Evolutionary conservation across 2,797 vertebrate species (phyloP), one percentile per base, ranked within the genome.

Genomic region (Pteronotus mesoamericanus): DNA sequence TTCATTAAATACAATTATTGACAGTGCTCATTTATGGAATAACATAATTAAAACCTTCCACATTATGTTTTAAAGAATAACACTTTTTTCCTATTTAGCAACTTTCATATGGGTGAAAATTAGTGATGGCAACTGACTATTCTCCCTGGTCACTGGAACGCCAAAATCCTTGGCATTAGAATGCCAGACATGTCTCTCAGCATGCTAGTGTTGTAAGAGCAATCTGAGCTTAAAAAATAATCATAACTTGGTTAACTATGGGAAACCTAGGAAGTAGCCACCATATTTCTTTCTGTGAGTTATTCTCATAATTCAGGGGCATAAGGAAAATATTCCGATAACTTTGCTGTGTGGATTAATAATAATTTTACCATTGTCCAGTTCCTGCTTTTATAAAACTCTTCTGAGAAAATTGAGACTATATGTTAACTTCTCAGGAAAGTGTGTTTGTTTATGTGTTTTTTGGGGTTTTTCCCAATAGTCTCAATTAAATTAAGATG

Each of bases 401-500:
- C 10, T 82, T 57, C 71, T 91, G 29, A 77, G 71, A 94, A 87
- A 95, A 77, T 18, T 77, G 37, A 95, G 48, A 94, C 18, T 83
- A 64, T 6, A 0, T 66, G 2, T 78, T 42, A 91, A 87, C 24
- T 61, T 26, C 34, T 91, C 22, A 44, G 32, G 22, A 64, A 86
- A 82, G 29, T 80, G 61, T n/a, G 15, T n/a, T 64, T 29, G 10
- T 29, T 61, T 59, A 57, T 64, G 64, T 64, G 11, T 86, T 78
- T 92, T 95, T 94, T 53, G 18, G 10, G 12, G 55, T 83, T 95
- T 86, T 37, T 87, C 21, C 15, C 29, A 94, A 92, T 2, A 91
- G 80, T 91, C 80, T 94, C 42, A 89, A 69, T 69, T 94, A 92
- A 87, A 75, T 92, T 92, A 84, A 75, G 29, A 87, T 86, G 34